Evolutionary conservation across 2,888 invertebrate species (phyloP).

Genomic region (Rhorus exstirpatorius): DNA sequence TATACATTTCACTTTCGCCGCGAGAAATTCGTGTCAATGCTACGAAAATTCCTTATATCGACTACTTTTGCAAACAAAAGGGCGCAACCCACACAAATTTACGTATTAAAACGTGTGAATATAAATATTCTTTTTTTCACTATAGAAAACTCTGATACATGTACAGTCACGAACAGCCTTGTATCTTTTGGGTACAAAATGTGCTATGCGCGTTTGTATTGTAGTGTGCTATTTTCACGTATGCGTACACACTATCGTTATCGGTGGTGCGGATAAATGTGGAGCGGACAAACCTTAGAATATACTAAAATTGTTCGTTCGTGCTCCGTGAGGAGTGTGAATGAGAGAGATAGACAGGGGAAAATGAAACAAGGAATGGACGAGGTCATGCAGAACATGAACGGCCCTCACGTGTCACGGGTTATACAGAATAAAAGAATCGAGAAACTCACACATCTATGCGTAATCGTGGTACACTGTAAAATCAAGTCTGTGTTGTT

Average conservation of each 20-base stretch:
- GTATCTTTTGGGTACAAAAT: too few species aligned
- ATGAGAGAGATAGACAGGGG: conserved; percentile 34
- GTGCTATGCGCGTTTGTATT: neutral
- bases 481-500: conserved; percentile 47
- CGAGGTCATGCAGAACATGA: conserved; percentile 58
- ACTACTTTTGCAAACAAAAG: conserved; percentile 8
- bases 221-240: neutral
- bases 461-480: conserved; percentile 40
- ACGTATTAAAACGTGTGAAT: neutral
- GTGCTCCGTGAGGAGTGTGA: neutral
- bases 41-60: conserved; percentile 32
- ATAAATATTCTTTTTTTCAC: neutral
- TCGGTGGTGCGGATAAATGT: conserved; percentile 21
- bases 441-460: conserved; percentile 50
- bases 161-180: neutral
- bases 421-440: conserved; percentile 45
- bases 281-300: conserved; percentile 17
- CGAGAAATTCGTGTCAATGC: conserved; percentile 57
- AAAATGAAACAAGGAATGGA: conserved; percentile 42
- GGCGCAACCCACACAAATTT: neutral
- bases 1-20: conserved; percentile 62
- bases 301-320: conserved; percentile 34
- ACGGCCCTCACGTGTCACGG: conserved; percentile 59
- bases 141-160: too few species aligned
- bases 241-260: conserved; percentile 20